Conservation (phyloP, 2,888 invertebrate species). For the Sphinx pinastri region DNA sequence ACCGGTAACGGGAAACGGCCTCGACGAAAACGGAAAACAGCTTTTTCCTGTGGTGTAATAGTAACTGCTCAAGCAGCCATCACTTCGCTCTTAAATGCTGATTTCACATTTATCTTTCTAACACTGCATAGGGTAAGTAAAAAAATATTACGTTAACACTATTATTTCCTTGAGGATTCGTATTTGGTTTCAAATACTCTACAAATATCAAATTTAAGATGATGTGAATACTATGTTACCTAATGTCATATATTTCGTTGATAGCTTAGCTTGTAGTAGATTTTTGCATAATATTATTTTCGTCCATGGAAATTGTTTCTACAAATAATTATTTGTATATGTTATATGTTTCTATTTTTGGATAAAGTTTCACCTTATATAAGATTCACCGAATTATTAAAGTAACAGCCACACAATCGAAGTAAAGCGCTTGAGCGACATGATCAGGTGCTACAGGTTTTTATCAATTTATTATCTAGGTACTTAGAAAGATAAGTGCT, state of each 20-base stretch:
- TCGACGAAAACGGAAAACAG: not conserved
- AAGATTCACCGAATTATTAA: not conserved
- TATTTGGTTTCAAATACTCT: too few relatives aligned
- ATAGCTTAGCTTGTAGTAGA: too few relatives aligned
- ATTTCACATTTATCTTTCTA: not conserved
- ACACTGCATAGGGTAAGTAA: not conserved
- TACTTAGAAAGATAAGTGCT: constrained; percentile 44
- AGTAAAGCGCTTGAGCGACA: not conserved
- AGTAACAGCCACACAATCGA: not conserved
- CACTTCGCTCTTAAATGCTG: not conserved
- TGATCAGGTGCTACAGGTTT: constrained; percentile 31
- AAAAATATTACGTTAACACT: not conserved
- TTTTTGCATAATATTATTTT: too few relatives aligned
- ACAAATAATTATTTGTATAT: too few relatives aligned
- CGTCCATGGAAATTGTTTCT: too few relatives aligned
- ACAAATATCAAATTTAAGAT: too few relatives aligned
- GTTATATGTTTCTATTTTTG: too few relatives aligned
- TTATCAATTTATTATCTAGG: constrained; percentile 52
- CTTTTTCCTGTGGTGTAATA: constrained; percentile 17
- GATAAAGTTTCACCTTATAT: not conserved
- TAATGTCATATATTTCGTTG: too few relatives aligned
- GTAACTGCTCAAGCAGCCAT: not conserved
- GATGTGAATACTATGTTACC: too few relatives aligned
- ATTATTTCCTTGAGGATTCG: not conserved
- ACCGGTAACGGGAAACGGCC: not conserved